Conservation (phyloP, 1,140 invertebrate species). For the Protaetia brevitarsis region DNA sequence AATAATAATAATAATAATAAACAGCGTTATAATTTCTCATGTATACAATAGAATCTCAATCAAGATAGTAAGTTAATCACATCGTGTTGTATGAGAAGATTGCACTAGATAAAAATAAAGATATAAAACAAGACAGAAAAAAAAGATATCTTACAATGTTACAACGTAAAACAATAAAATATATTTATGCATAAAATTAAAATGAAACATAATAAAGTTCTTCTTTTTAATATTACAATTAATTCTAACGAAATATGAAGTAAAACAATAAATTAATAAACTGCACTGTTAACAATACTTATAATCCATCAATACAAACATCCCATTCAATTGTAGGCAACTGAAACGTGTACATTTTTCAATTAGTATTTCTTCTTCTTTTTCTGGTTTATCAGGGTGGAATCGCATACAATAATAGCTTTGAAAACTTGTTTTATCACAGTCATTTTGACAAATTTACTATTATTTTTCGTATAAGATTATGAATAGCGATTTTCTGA, state of each 20-base stretch:
- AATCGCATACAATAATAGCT: no score
- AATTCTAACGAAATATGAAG: neutral
- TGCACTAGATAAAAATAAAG: neutral
- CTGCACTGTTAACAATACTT: no score
- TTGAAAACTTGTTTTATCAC: no score
- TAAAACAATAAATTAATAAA: constrained; percentile 22
- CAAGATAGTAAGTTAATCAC: constrained; percentile 1
- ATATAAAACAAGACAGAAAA: constrained; percentile 7
- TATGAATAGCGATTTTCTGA: neutral
- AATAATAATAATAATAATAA: neutral
- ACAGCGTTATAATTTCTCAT: neutral
- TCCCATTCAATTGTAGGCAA: neutral
- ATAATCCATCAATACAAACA: no score
- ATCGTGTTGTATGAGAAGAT: constrained; percentile 1
- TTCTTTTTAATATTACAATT: neutral
- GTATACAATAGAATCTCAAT: constrained; percentile 3
- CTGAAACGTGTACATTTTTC: neutral
- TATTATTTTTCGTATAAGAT: constrained; percentile 2
- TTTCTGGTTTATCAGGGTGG: neutral
- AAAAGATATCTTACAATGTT: constrained; percentile 1
- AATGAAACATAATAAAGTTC: constrained; percentile 5
- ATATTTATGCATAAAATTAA: constrained; percentile 7
- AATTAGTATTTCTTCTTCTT: neutral
- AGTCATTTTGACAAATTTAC: constrained; percentile 23
- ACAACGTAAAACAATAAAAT: constrained; percentile 13